Evolutionary conservation across 2,888 invertebrate species (phyloP).

Genomic region (Caenorhabditis parvicauda): DNA sequence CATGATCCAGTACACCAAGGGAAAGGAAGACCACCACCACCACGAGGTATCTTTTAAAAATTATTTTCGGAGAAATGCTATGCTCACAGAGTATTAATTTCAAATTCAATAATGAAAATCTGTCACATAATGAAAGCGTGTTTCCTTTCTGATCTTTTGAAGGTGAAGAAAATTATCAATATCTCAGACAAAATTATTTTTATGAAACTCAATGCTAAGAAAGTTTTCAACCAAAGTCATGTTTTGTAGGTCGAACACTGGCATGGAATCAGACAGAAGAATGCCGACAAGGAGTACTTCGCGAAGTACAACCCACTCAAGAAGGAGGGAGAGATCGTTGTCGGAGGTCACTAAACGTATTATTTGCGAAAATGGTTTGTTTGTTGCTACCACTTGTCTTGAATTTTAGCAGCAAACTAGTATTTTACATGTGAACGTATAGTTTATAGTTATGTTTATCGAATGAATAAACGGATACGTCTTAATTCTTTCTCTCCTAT

Average conservation of each 20-base stretch:
- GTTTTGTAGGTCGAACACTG: slow-evolving; percentile 51
- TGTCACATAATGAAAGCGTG: too few relatives aligned
- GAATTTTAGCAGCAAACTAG: slow-evolving; percentile 4
- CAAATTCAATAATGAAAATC: not conserved
- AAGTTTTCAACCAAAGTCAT: not conserved
- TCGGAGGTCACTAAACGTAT: slow-evolving; percentile 49
- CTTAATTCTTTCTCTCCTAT: too few relatives aligned
- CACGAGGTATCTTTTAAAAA: slow-evolving; percentile 40
- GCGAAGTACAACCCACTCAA: slow-evolving; percentile 56
- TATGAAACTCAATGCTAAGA: not conserved
- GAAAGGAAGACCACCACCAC: slow-evolving; percentile 56
- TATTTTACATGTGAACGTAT: slow-evolving; percentile 1
- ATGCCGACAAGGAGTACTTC: slow-evolving; percentile 56
- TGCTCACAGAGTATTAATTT: not conserved
- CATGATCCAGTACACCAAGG: slow-evolving; percentile 51
- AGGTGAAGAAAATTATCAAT: not conserved
- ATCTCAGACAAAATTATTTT: not conserved
- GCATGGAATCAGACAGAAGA: slow-evolving; percentile 57
- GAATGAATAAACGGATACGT: too few relatives aligned
- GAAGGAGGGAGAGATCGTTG: slow-evolving; percentile 50
- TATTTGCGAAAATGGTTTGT: too few relatives aligned
- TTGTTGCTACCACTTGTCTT: slow-evolving; percentile 3
- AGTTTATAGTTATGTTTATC: not conserved
- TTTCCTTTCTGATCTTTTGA: not conserved
- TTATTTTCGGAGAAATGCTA: not conserved